Conservation (phyloP, 35 echinoderm and acorn worm genomes). For the Heliocidaris tuberculata region DNA sequence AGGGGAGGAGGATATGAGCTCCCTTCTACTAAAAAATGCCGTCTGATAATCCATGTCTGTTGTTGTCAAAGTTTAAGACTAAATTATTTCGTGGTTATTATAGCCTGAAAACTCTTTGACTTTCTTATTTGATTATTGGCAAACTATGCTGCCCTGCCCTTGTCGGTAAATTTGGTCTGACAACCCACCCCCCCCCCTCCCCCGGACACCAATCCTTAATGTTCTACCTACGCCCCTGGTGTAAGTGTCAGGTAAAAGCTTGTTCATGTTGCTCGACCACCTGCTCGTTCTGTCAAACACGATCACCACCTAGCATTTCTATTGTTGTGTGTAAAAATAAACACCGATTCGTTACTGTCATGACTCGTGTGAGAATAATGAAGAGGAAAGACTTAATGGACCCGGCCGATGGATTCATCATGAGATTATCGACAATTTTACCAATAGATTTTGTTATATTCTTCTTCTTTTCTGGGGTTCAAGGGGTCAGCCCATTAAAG, state of each 20-base stretch:
- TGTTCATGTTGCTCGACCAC: not conserved
- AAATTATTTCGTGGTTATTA: no score
- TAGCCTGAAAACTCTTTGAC: no score
- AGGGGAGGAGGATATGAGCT: no score
- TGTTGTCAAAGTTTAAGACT: no score
- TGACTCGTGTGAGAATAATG: not conserved
- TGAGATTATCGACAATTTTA: not conserved
- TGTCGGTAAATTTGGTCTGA: not conserved
- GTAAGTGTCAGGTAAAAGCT: not conserved
- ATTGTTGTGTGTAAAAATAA: not conserved
- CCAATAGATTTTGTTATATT: not conserved
- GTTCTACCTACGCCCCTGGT: not conserved
- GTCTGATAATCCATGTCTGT: no score
- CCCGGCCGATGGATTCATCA: not conserved
- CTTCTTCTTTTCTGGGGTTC: no score
- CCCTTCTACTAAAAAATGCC: no score
- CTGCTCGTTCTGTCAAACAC: not conserved
- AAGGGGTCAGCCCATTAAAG: no score
- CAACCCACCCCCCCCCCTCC: not conserved
- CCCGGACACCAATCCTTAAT: not conserved
- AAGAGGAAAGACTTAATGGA: not conserved
- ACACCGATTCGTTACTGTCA: slow-evolving; percentile 2
- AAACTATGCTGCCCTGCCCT: no score
- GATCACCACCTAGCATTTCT: not conserved
- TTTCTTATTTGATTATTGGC: no score